Conservation (phyloP, 2,888 invertebrate species). For the Eupithecia subfuscata region DNA sequence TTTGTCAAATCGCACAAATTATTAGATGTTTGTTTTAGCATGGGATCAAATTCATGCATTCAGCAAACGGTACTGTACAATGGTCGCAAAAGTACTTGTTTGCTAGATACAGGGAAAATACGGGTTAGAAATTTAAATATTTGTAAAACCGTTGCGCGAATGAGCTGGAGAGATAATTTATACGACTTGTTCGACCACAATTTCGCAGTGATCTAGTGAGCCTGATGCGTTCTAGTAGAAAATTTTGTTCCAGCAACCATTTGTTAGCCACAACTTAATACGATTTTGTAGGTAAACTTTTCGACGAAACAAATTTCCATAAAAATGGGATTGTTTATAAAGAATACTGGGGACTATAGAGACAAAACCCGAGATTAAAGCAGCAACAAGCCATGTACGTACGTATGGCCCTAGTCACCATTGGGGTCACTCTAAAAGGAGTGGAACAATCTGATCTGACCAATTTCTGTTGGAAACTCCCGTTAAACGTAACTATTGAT, state of each 20-base stretch:
- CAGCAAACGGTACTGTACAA: not conserved
- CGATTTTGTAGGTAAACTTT: not conserved
- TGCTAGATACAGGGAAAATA: not conserved
- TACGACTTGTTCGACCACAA: not conserved
- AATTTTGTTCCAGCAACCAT: not conserved
- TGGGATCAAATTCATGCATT: not conserved
- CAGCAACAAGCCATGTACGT: no score
- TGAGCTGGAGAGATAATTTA: not conserved
- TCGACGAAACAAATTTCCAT: no score
- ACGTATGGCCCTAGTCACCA: no score
- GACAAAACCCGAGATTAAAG: no score
- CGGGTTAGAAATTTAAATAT: not conserved
- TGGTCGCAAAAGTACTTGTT: not conserved
- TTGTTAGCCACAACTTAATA: not conserved
- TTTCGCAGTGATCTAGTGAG: not conserved
- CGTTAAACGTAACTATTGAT: not conserved
- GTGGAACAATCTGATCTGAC: not conserved
- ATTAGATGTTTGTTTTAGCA: not conserved
- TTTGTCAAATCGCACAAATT: not conserved
- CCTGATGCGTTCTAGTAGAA: not conserved
- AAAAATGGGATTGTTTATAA: no score
- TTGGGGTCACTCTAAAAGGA: not conserved
- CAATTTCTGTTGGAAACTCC: not conserved
- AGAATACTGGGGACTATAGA: no score
- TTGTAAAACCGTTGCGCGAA: not conserved